Percentiles rank a stretch among this genome's conserved stretches.
These are phyloP conservation scores for Drosophila novamexicana DNA, from an alignment of 1,140 invertebrate genomes.

Conservation along the genomic window DNA sequence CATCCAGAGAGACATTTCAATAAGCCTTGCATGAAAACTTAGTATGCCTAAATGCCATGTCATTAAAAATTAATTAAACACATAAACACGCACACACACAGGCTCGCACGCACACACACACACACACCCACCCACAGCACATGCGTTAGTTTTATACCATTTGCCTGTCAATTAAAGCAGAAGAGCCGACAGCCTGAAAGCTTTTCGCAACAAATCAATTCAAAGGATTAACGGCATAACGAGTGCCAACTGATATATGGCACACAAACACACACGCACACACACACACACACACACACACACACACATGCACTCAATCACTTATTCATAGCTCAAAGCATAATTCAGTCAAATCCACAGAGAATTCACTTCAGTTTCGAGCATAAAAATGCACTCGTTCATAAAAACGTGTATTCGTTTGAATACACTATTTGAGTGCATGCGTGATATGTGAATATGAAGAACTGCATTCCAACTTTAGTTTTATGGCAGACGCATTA, in stretches of 20 bases:
- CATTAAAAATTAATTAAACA: conserved; percentile 68
- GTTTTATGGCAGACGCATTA: background rate
- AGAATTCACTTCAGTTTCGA: background rate
- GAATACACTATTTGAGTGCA: no score
- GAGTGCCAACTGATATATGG: conserved; percentile 9
- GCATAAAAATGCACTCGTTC: conserved; percentile 18
- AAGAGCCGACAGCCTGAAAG: background rate
- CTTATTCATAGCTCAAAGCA: background rate
- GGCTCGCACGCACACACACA: conserved; percentile 14
- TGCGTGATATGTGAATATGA: background rate
- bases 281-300: background rate
- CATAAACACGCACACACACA: conserved; percentile 23
- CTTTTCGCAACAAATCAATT: conserved; percentile 31
- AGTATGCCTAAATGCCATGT: conserved; percentile 51
- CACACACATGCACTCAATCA: background rate
- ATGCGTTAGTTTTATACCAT: conserved; percentile 7
- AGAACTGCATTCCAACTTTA: no score
- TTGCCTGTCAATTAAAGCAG: conserved; percentile 25
- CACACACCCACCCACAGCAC: background rate
- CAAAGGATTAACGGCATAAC: background rate
- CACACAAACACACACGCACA: background rate
- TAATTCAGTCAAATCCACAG: background rate
- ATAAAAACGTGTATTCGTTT: no score
- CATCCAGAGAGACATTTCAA: conserved; percentile 11
- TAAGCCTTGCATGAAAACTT: background rate